These are phyloP conservation scores for Lissonota sp. DNA, from an alignment of 2,888 invertebrate species.

Conservation along the genomic window DNA sequence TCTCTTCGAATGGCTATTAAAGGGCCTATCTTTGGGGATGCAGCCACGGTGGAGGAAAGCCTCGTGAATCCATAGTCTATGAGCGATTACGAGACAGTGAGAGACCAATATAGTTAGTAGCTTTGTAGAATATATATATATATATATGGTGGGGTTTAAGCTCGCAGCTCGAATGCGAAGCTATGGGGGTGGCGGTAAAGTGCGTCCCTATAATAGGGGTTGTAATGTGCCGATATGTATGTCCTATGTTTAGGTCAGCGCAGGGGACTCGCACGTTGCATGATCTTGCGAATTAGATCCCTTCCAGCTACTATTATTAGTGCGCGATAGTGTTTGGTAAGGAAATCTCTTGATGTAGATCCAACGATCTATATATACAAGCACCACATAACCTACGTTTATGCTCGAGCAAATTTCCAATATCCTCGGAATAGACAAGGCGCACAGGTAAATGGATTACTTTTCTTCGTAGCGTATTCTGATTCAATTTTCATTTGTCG, in stretches of 20 bases:
- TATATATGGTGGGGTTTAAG: background rate
- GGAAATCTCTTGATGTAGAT: constrained; percentile 54
- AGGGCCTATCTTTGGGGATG: constrained; percentile 59
- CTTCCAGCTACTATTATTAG: constrained; percentile 43
- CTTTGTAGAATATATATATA: no score
- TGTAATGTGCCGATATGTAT: background rate
- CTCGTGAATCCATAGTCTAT: constrained; percentile 58
- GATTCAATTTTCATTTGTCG: no score
- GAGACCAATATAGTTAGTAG: background rate
- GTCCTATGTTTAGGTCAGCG: background rate
- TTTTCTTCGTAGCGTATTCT: no score
- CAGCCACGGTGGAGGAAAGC: constrained; percentile 50
- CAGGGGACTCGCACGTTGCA: constrained; percentile 35
- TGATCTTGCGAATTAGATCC: constrained; percentile 58
- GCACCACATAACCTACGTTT: no score
- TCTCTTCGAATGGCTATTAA: constrained; percentile 62
- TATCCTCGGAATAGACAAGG: no score
- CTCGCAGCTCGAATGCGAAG: background rate
- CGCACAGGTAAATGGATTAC: no score
- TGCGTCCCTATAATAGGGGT: constrained; percentile 11
- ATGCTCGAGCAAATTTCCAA: no score
- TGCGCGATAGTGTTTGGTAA: constrained; percentile 41
- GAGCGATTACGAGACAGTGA: constrained; percentile 50
- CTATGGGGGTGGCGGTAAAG: background rate
- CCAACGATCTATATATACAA: constrained; percentile 7